Conservation (phyloP, 2,888 invertebrate species). For the Anodontia alba region DNA sequence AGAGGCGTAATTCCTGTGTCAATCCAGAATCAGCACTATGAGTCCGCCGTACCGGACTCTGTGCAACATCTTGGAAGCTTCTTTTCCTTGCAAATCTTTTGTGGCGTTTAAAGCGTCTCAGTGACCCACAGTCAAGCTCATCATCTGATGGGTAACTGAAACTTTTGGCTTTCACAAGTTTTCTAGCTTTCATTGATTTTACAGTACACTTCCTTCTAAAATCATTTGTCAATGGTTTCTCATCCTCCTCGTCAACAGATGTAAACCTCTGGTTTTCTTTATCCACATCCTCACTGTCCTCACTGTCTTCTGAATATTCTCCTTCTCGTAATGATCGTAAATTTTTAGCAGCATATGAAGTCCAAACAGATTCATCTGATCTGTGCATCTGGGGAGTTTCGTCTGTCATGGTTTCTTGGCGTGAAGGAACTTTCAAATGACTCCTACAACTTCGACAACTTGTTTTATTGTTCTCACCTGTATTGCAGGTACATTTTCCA, state of each 20-base stretch:
- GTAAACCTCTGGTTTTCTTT: slow-evolving; percentile 40
- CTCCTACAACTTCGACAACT: slow-evolving; percentile 64
- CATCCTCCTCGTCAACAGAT: no score
- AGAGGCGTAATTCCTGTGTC: slow-evolving; percentile 64
- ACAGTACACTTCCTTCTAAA: neutral
- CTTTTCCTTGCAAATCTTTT: slow-evolving; percentile 56
- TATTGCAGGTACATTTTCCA: slow-evolving; percentile 11
- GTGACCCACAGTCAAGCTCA: slow-evolving; percentile 47
- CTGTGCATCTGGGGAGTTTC: slow-evolving; percentile 78
- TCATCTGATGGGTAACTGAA: slow-evolving; percentile 71
- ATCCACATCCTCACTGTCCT: slow-evolving; percentile 47
- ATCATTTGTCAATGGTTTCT: slow-evolving; percentile 9
- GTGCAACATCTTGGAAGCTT: slow-evolving; percentile 57
- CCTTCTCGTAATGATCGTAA: slow-evolving; percentile 77
- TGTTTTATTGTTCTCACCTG: neutral
- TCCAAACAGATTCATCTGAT: slow-evolving; percentile 75
- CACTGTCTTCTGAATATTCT: slow-evolving; percentile 72
- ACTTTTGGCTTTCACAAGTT: slow-evolving; percentile 49
- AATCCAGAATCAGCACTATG: slow-evolving; percentile 61
- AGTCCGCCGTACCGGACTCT: slow-evolving; percentile 54
- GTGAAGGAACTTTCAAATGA: slow-evolving; percentile 68
- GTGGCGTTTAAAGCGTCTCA: slow-evolving; percentile 31
- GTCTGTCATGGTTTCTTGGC: slow-evolving; percentile 71
- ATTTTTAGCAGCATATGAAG: slow-evolving; percentile 78
- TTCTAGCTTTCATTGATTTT: slow-evolving; percentile 37